These are phyloP conservation scores for Napeogenes sylphis DNA, from an alignment of 2,888 invertebrate species.

Conservation along the genomic window DNA sequence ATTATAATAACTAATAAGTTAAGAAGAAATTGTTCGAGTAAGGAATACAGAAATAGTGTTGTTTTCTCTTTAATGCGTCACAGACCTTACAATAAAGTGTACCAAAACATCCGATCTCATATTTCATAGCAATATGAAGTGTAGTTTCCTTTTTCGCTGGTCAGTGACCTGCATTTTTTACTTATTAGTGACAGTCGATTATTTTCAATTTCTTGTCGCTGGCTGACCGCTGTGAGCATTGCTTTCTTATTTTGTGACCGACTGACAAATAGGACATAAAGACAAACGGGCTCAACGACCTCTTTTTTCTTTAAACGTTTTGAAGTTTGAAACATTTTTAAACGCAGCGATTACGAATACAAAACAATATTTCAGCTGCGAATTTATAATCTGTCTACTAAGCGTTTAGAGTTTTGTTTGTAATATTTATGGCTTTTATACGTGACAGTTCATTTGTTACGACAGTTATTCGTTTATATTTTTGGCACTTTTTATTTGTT, in stretches of 20 bases:
- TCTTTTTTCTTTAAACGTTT: slow-evolving; percentile 38
- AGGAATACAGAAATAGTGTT: background rate
- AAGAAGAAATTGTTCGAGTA: no score
- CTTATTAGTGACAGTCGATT: slow-evolving; percentile 31
- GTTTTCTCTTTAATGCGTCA: slow-evolving; percentile 8
- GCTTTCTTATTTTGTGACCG: slow-evolving; percentile 40
- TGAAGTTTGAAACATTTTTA: slow-evolving; percentile 44
- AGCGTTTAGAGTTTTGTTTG: slow-evolving; percentile 32
- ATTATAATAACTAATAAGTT: no score
- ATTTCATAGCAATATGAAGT: slow-evolving; percentile 46
- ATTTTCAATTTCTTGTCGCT: slow-evolving; percentile 40
- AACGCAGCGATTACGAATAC: slow-evolving; percentile 44
- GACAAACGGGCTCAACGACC: slow-evolving; percentile 51
- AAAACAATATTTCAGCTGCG: slow-evolving; percentile 46
- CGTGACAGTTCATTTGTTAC: slow-evolving; percentile 8
- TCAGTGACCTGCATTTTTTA: slow-evolving; percentile 58
- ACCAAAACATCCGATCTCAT: slow-evolving; percentile 37
- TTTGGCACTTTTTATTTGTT: slow-evolving; percentile 13
- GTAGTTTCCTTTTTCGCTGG: slow-evolving; percentile 46
- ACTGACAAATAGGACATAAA: slow-evolving; percentile 48
- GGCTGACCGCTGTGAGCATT: slow-evolving; percentile 27
- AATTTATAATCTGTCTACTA: slow-evolving; percentile 47
- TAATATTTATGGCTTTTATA: slow-evolving; percentile 37
- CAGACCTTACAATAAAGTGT: no score
- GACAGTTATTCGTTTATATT: slow-evolving; percentile 1